These are phyloP conservation scores for Proisotoma minuta DNA, from an alignment of 2,888 invertebrate species.

Conservation along the genomic window DNA sequence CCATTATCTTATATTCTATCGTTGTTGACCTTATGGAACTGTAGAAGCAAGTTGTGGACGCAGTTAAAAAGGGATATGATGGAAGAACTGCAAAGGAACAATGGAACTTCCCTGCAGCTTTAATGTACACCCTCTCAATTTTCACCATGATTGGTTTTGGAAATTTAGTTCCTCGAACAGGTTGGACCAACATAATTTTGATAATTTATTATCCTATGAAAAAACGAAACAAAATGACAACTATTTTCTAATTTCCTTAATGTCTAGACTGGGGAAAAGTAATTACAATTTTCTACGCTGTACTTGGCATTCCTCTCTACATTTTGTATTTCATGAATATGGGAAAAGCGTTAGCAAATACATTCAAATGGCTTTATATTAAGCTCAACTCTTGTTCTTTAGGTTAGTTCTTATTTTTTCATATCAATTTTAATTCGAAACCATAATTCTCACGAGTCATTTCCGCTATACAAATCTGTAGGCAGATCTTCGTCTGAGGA, in stretches of 20 bases:
- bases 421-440: background rate
- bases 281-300: slow-evolving; percentile 77
- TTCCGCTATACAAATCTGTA: too few relatives aligned
- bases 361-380: slow-evolving; percentile 74
- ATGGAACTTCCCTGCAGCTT: slow-evolving; percentile 81
- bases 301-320: slow-evolving; percentile 81
- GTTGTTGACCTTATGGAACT: too few relatives aligned
- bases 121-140: slow-evolving; percentile 82
- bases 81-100: slow-evolving; percentile 63
- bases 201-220: background rate
- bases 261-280: too few relatives aligned
- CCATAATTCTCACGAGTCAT: too few relatives aligned
- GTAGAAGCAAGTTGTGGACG: slow-evolving; percentile 59
- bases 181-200: too few relatives aligned
- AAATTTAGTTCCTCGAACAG: slow-evolving; percentile 74
- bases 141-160: slow-evolving; percentile 92
- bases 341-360: slow-evolving; percentile 77
- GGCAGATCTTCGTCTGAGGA: slow-evolving; percentile 19
- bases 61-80: slow-evolving; percentile 66
- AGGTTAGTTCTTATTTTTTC: slow-evolving; percentile 19
- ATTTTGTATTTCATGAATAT: slow-evolving; percentile 83
- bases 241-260: too few relatives aligned
- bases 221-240: background rate
- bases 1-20: too few relatives aligned
- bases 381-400: slow-evolving; percentile 64